Base-by-base conservation (phyloP, 2,888 invertebrate species). In the Mamestra brassicae region DNA sequence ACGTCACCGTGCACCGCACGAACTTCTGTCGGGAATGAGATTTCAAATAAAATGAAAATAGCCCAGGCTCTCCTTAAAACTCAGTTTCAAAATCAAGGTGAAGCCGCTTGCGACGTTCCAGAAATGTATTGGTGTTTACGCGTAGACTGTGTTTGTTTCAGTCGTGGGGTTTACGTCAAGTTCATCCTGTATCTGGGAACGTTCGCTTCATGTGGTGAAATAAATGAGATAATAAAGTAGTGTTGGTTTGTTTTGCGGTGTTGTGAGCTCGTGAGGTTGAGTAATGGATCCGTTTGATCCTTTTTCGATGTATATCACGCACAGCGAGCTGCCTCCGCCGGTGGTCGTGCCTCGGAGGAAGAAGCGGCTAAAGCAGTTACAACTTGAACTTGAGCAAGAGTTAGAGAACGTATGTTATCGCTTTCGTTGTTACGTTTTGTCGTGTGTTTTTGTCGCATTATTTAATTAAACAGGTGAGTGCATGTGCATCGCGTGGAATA, bases 71-170 rank as follows among this genome's bases (percentile, higher is more conserved):
- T 90, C 89, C 88, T 91, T 92, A 92, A 94, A 94, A 93, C 91
- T 92, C 94, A 93, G 90, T 93, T 95, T 96, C 96, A 96, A 96
- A 96, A 96, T 96, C 96, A 96, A 96, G 96, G 96, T 96, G 95
- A 96, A 91, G 93, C 89, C 92, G 92, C 92, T 93, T 93, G 91
- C 89, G 94, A 90, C 95, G 93, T 95, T 96, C 93, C 93, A 93
- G 94, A 93, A 92, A 94, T 94, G 95, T 91, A 91, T 87, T 87
- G 80, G 87, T 92, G 93, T 94, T 94, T 93, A 94, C 92, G 88
- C 89, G 88, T 85, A 85, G 89, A 85, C 90, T 90, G 91, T 88
- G 85, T 89, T 88, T 89, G 89, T 82, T 87, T 87, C 89, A 83
- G 90, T 91, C 89, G 90, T 84, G 89, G 81, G 88, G 86, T 89